Evolutionary conservation across 2,797 vertebrate species (phyloP).

Genomic region (Scyliorhinus canicula): DNA sequence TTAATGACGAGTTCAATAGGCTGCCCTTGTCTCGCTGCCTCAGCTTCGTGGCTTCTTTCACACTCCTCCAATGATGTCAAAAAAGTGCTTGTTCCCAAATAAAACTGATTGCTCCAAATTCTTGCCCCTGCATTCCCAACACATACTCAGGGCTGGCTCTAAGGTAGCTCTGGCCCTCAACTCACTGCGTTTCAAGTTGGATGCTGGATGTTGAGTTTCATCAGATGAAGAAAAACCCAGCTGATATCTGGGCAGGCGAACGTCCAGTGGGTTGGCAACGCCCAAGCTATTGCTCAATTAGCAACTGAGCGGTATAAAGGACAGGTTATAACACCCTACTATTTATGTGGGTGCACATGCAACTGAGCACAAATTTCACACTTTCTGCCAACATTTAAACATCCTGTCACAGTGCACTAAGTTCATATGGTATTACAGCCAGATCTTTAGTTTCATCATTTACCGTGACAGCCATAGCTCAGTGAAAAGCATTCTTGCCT

Average conservation of each 20-base stretch:
- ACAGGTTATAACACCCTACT: not conserved
- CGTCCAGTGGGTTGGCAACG: not conserved
- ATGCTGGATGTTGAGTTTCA: not conserved
- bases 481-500: not conserved
- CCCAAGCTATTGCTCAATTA: not conserved
- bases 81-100: not conserved
- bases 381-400: not conserved
- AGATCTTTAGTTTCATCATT: not conserved
- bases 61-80: not conserved
- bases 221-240: not conserved
- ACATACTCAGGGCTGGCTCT: not conserved
- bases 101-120: not conserved
- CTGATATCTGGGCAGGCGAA: not conserved
- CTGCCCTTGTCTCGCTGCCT: slow-evolving; percentile 20
- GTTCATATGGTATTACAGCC: not conserved
- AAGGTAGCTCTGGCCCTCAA: not conserved
- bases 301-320: not conserved
- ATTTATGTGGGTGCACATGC: not conserved
- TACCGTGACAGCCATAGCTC: not conserved
- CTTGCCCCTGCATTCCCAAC: not conserved
- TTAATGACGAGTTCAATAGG: slow-evolving; percentile 24
- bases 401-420: not conserved
- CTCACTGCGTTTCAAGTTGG: not conserved
- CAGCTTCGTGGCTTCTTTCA: not conserved
- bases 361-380: not conserved